Conservation (phyloP, 1,140 invertebrate species). For the Ips nitidus region DNA sequence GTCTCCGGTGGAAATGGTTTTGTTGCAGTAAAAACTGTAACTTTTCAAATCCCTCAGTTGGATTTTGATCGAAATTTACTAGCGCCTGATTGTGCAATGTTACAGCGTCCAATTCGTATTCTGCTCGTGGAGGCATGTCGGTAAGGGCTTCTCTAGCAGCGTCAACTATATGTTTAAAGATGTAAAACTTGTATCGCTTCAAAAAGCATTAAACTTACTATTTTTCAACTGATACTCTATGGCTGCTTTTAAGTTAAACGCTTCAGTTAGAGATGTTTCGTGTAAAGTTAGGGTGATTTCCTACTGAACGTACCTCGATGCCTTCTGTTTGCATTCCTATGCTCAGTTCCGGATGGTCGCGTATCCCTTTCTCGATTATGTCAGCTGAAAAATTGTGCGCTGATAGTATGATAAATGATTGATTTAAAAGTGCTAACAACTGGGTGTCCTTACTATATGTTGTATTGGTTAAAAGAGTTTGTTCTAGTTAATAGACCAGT, state of each 20-base stretch:
- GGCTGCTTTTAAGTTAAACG: constrained; percentile 97
- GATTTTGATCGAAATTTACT: constrained; percentile 88
- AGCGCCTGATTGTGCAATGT: constrained; percentile 98
- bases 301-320: constrained; percentile 94
- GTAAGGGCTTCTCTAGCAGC: constrained; percentile 91
- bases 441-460: too few species aligned
- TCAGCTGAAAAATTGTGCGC: constrained; percentile 63
- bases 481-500: too few species aligned
- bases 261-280: constrained; percentile 95
- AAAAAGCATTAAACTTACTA: constrained; percentile 56
- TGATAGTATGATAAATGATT: neutral
- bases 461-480: too few species aligned
- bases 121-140: constrained; percentile 95
- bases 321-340: constrained; percentile 99
- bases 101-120: constrained; percentile 97
- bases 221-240: constrained; percentile 98
- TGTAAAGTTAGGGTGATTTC: constrained; percentile 95
- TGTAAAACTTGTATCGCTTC: neutral
- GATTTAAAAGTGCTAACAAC: too few species aligned
- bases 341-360: constrained; percentile 95
- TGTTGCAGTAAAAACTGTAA: constrained; percentile 95
- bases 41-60: constrained; percentile 95
- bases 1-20: constrained; percentile 96
- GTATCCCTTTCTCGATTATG: constrained; percentile 95
- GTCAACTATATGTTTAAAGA: constrained; percentile 64